These are phyloP conservation scores for Sylvia atricapilla DNA, from an alignment of 2,113 vertebrate genomes.

Conservation along the genomic window DNA sequence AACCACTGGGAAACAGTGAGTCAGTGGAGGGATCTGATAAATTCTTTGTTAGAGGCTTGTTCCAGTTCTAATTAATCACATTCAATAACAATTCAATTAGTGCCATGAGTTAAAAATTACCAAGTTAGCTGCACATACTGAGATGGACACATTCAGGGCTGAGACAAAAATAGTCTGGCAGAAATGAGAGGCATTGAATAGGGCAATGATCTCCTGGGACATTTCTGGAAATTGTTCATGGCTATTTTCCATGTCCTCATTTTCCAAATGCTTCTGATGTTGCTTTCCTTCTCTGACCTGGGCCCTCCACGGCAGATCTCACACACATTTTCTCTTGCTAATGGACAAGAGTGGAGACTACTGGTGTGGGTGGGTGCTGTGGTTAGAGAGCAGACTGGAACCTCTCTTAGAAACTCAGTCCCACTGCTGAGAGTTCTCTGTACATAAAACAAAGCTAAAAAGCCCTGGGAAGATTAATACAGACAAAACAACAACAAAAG, in stretches of 20 bases:
- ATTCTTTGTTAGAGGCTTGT: constrained; percentile 7
- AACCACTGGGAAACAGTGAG: not conserved
- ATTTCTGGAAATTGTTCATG: constrained; percentile 38
- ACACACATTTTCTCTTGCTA: not conserved
- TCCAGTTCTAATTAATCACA: constrained; percentile 55
- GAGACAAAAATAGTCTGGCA: constrained; percentile 42
- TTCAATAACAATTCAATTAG: constrained; percentile 56
- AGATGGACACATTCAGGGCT: not conserved
- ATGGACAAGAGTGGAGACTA: not conserved
- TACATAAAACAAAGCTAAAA: not conserved
- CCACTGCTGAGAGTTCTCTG: not conserved
- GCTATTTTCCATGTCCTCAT: not conserved
- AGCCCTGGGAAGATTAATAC: not conserved
- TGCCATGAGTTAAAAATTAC: constrained; percentile 59
- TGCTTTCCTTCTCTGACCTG: not conserved
- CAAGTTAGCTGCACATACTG: not conserved
- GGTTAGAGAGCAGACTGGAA: not conserved
- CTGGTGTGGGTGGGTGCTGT: not conserved
- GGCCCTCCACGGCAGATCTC: not conserved
- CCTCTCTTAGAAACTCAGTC: not conserved
- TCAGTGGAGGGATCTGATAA: constrained; percentile 29
- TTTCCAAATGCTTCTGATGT: not conserved
- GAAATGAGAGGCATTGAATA: constrained; percentile 21
- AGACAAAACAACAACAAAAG: not conserved
- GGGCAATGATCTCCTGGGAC: not conserved